Evolutionary conservation across 2,797 vertebrate species (phyloP), one percentile per base, ranked within the genome.

Genomic region (Salarias fasciatus): DNA sequence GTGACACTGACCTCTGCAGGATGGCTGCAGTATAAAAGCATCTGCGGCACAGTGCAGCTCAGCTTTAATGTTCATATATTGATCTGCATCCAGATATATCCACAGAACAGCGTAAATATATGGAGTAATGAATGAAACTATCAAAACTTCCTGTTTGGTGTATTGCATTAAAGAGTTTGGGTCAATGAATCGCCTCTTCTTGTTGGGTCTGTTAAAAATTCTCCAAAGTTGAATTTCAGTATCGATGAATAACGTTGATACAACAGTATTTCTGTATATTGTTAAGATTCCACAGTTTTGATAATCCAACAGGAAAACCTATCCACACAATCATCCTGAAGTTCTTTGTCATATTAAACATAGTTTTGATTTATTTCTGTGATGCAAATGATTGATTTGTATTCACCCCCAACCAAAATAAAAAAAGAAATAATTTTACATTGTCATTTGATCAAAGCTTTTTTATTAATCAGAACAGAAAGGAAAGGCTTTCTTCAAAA

Each of bases 1-100:
- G 47, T 58, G 47, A 83, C 68, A 80, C 76, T 89, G 89, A 66
- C 83, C 83, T 82, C 90, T 89, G 78, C 73, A 79, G 88, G 86
- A 60, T 11, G 8, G 36, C 1, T 38, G 0, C 0, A 28, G 30
- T 42, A 79, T 52, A n/a, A 29, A 24, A n/a, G n/a, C n/a, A n/a
- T n/a, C n/a, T n/a, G n/a, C n/a, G n/a, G n/a, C n/a, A n/a, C n/a
- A n/a, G n/a, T n/a, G n/a, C n/a, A n/a, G n/a, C n/a, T n/a, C n/a
- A n/a, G n/a, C n/a, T n/a, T n/a, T n/a, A n/a, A n/a, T n/a, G n/a
- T n/a, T n/a, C n/a, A n/a, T n/a, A n/a, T n/a, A n/a, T n/a, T n/a
- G n/a, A n/a, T n/a, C n/a, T n/a, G n/a, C n/a, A n/a, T n/a, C n/a
- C n/a, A n/a, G 18, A 24, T 24, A 24, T 24, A 24, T 2, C 3